Evolutionary conservation across 1,140 invertebrate genomes (phyloP), one percentile per base, ranked within the genome.

Genomic region (Trinorchestia longiramus): DNA sequence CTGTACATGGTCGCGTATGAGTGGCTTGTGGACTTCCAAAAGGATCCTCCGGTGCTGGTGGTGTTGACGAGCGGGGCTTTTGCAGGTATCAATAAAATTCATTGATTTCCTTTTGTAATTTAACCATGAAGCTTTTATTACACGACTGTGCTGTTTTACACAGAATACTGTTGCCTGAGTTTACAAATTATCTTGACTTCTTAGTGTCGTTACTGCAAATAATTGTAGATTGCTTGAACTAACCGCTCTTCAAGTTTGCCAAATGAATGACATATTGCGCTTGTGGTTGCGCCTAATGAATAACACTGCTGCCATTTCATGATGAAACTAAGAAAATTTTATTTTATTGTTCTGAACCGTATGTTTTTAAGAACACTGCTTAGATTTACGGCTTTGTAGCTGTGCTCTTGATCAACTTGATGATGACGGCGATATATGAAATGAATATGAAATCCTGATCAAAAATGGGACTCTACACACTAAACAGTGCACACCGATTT

Each of bases 1-100:
- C 88, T 91, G 88, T 91, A 91, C 88, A 91, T 91, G 88, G 88
- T 91, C 88, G 28, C 41, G 88, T 91, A 91, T 44, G 88, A 91
- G 43, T 42, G 88, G 88, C 88, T 91, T 36, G 88, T 91, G 43
- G 88, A 91, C 88, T 91, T 91, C 43, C 41, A 91, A 42, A 91
- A 91, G 41, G 88, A 91, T 28, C 88, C 88, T 91, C 88, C 88
- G 41, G 0, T 91, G 43, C 4, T 44, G 41, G 36, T 19, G 43
- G 88, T 91, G 41, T 42, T 91, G 4, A 43, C 88, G 43, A 91
- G 88, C 36, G 88, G 88, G 88, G 88, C 88, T 44, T 0, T 44
- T 91, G 88, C 88, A 91, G 88, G 88, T 91, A 91, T 91, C 17
- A 77, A 77, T 23, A 77, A 11, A 11, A 28, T 19, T 11, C 36